A percentile compares a stretch with the other conserved stretches of the same genome.
These are phyloP conservation scores for Macaria notata DNA, from an alignment of 2,888 invertebrate species.

Conservation along the genomic window DNA sequence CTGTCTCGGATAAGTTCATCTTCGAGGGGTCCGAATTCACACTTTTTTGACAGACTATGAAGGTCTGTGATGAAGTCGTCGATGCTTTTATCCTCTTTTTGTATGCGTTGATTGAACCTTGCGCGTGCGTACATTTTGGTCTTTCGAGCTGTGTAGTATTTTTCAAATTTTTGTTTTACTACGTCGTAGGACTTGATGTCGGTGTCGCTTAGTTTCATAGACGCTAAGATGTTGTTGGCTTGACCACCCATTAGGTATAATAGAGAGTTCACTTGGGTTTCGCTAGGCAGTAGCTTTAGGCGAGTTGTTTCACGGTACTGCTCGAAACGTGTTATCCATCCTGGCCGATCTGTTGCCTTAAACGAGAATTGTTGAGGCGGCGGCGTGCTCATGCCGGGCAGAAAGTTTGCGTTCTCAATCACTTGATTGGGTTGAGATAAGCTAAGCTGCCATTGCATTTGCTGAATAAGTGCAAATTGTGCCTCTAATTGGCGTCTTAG, in stretches of 20 bases:
- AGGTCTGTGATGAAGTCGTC: constrained; percentile 7
- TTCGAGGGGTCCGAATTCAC: constrained; percentile 3
- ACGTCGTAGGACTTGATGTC: constrained; percentile 1
- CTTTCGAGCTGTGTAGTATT: constrained; percentile 3
- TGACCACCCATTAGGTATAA: constrained; percentile 5
- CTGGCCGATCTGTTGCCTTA: constrained; percentile 2
- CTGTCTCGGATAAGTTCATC: constrained; percentile 5
- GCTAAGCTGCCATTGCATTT: background rate
- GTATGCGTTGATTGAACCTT: constrained; percentile 1
- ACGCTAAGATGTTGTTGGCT: constrained; percentile 1
- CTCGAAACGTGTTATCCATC: constrained; percentile 3
- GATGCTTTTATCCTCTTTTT: constrained; percentile 1
- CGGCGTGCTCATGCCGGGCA: constrained; percentile 3
- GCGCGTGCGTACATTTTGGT: constrained; percentile 5
- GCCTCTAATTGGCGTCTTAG: background rate
- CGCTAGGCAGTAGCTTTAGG: constrained; percentile 2
- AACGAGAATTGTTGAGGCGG: constrained; percentile 6
- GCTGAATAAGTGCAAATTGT: background rate
- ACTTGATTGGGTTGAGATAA: background rate
- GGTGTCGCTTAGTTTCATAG: background rate
- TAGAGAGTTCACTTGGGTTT: constrained; percentile 5
- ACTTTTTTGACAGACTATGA: constrained; percentile 2
- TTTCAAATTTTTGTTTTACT: constrained; percentile 2
- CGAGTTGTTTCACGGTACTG: constrained; percentile 4
- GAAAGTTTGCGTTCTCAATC: background rate